Conservation (phyloP, 2,797 vertebrate species). For the Pampus argenteus region DNA sequence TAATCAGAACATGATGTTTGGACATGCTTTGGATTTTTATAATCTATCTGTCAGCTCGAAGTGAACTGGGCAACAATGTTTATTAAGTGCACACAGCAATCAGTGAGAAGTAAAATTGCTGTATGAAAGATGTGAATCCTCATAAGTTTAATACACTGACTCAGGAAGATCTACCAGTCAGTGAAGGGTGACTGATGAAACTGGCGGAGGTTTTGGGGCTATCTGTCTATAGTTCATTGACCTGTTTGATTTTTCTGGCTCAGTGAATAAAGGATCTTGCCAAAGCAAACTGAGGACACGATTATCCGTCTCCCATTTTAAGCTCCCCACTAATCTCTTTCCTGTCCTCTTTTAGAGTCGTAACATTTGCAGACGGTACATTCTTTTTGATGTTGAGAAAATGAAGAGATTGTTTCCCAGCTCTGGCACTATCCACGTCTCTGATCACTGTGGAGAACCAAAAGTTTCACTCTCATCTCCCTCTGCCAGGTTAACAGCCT, state of each 20-base stretch:
- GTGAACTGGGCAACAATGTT: conserved; percentile 32
- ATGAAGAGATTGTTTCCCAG: conserved; percentile 52
- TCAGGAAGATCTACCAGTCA: conserved; percentile 31
- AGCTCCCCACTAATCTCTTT: conserved; percentile 57
- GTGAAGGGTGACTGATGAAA: conserved; percentile 44
- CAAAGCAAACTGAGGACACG: conserved; percentile 64
- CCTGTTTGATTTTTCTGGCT: conserved; percentile 60
- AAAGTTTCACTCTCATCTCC: conserved; percentile 8
- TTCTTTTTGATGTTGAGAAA: conserved; percentile 62
- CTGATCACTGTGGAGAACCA: conserved; percentile 36
- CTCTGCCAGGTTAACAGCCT: conserved; percentile 51
- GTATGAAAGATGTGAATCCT: conserved; percentile 19
- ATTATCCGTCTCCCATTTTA: conserved; percentile 63
- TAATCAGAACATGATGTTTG: conserved; percentile 22
- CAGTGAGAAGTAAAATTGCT: conserved; percentile 26
- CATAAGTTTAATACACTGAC: conserved; percentile 12
- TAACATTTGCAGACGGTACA: conserved; percentile 46
- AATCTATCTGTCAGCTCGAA: conserved; percentile 36
- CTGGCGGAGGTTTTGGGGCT: conserved; percentile 19
- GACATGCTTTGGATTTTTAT: conserved; percentile 24
- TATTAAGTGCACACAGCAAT: conserved; percentile 23
- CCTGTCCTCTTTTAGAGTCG: conserved; percentile 49
- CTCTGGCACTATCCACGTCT: conserved; percentile 24
- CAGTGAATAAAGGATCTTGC: conserved; percentile 31
- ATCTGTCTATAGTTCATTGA: conserved; percentile 48